These are phyloP conservation scores for Apantesis nais DNA, from an alignment of 2,888 invertebrate species.

Conservation along the genomic window DNA sequence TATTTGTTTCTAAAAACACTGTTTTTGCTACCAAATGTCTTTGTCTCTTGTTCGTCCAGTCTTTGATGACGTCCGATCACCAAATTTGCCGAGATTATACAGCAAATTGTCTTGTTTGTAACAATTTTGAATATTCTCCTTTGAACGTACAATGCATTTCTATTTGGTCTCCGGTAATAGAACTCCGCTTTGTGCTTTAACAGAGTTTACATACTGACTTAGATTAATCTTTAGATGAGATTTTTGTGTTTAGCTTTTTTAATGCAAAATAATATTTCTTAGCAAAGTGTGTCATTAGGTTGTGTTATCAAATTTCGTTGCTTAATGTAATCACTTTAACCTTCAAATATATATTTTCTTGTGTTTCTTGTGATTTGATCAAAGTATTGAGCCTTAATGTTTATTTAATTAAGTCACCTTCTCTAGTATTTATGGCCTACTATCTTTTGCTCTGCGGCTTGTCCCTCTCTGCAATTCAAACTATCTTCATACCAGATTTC, in stretches of 20 bases:
- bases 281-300: background rate
- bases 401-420: no score
- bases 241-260: slow-evolving; percentile 19
- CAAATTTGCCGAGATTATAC: slow-evolving; percentile 39
- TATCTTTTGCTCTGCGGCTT: no score
- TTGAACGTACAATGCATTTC: slow-evolving; percentile 34
- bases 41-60: slow-evolving; percentile 48
- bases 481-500: no score
- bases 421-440: no score
- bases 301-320: no score
- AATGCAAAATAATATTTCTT: slow-evolving; percentile 7
- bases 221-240: slow-evolving; percentile 24
- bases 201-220: slow-evolving; percentile 18
- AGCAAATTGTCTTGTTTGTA: slow-evolving; percentile 41
- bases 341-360: background rate
- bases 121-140: slow-evolving; percentile 43
- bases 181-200: slow-evolving; percentile 29
- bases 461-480: no score
- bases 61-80: slow-evolving; percentile 42
- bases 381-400: no score
- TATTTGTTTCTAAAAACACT: slow-evolving; percentile 75
- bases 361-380: no score
- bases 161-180: slow-evolving; percentile 27
- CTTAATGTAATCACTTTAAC: no score
- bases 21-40: slow-evolving; percentile 66